Base-by-base conservation (phyloP, 2,888 invertebrate genomes). In the Brachyptera putata region DNA sequence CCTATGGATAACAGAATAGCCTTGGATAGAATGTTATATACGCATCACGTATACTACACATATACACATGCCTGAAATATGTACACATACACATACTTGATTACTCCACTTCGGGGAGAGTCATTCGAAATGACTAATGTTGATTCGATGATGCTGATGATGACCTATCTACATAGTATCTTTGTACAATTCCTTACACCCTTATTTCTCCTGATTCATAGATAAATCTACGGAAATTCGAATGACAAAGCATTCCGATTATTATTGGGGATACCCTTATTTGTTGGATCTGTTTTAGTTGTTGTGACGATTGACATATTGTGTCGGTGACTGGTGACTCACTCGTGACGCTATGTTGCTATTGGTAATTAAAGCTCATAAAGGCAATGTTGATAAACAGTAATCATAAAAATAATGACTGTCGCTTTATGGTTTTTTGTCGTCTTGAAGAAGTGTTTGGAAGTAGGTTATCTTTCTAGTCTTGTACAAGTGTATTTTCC, bases 111-210 rank as follows among this genome's bases (percentile, higher is more conserved):
- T 46, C 5, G 9, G 50, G 26, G 50, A 16, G 14, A 50, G 50
- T 50, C 50, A 50, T 50, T 16, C n/a, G n/a, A 30, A 30, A 14
- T 50, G 50, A 50, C 50, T 50, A 50, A 50, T 21, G 24, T 41
- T 41, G 16, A 18, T 14, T 25, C 5, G 11, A 2, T 26, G 49
- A 50, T 30, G 49, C 25, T 5, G 11, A 2, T 26, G 49, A 50
- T 30, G 49, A 50, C 49, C 49, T 26, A 50, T 50, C 26, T 26
- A 5, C 16, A n/a, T n/a, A 50, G 16, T 50, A 16, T 30, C 16
- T n/a, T 3, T 9, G 26, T 50, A 21, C 4, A n/a, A 48, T 22
- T 22, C 48, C 16, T 50, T 30, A 3, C 14, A 3, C 14, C 2
- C 26, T 26, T 14, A 24, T n/a, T 50, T 14, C 3, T 18, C 16